Base-by-base conservation (phyloP, 2,113 vertebrate genomes). In the Phyllostomus discolor region DNA sequence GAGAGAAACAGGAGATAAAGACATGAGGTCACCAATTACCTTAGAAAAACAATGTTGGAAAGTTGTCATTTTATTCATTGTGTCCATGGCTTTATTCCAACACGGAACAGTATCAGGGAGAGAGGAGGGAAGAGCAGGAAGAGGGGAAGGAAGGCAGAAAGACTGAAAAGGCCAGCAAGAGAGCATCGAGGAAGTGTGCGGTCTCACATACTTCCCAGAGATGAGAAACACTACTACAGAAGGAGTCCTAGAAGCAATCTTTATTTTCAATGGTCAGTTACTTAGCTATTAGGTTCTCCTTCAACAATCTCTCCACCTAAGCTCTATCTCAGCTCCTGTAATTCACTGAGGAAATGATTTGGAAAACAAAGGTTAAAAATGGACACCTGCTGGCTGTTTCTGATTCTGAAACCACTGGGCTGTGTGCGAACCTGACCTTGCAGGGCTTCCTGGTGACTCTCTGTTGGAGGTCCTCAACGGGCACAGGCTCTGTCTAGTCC, bases 341-440 rank as follows among this genome's bases (percentile, higher is more conserved):
- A 15, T 83, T 69, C 41, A 41, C n/a, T 26, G 35, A 43, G 4
- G 26, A 9, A 41, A 14, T 54, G 43, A 48, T 38, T n/a, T 1
- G 2, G 76, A 16, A 79, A 73, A 33, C 26, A 12, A 22, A 57
- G 0, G 6, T 2, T 54, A 16, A 26, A 50, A 15, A 50, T 4
- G 52, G 50, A 33, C 1, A 0, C 7, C 3, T 0, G 4, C 17
- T 3, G 16, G 35, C 52, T 16, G 2, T 38, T n/a, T 38, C 33
- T 57, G 54, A 35, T 22, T 19, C 46, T 57, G 7, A 15, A 10
- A 50, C 19, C 15, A n/a, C 14, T 4, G 19, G 12, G 35, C 10
- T 72, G 26, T 19, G 38, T 54, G 19, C 11, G 33, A 14, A 33
- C 24, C 2, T 9, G 59, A 15, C 14, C 35, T 1, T 1, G 10